Evolutionary conservation across 2,797 vertebrate genomes (phyloP).

Genomic region (Percopsis omiscomaycus): DNA sequence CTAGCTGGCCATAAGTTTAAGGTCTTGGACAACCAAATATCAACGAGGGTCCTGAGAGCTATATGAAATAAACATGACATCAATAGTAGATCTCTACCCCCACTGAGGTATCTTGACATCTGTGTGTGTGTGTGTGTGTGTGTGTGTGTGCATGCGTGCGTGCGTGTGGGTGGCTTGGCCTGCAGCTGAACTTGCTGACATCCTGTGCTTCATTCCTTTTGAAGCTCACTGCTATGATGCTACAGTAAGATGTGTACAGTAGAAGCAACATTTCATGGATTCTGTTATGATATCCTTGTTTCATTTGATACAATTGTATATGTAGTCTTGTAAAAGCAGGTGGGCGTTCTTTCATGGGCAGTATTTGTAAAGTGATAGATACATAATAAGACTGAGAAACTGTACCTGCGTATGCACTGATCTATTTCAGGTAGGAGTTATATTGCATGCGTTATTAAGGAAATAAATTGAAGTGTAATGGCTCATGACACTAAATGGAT

Average conservation of each 20-base stretch:
- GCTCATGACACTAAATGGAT: conserved; percentile 30
- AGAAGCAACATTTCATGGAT: background rate
- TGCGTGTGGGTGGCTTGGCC: conserved; percentile 56
- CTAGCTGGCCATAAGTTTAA: conserved; percentile 27
- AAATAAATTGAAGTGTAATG: conserved; percentile 32
- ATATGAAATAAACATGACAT: conserved; percentile 51
- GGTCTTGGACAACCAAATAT: conserved; percentile 23
- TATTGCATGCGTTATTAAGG: conserved; percentile 26
- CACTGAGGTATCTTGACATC: conserved; percentile 55
- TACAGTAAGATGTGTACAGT: conserved; percentile 16
- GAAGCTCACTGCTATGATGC: conserved; percentile 47
- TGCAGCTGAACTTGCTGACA: conserved; percentile 56
- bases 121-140: conserved; percentile 26
- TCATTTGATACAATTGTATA: no score
- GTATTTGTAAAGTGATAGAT: no score
- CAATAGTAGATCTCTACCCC: conserved; percentile 50
- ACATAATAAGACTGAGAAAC: conserved; percentile 8
- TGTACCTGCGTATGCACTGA: conserved; percentile 43
- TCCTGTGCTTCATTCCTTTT: conserved; percentile 51
- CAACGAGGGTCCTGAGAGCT: conserved; percentile 40
- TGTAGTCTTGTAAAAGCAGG: no score
- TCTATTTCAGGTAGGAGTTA: conserved; percentile 50
- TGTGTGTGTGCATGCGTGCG: background rate
- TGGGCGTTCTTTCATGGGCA: conserved; percentile 1
- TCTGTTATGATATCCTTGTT: background rate